These are phyloP conservation scores for Drosophila elegans DNA, from an alignment of 1,140 invertebrate genomes.

Conservation along the genomic window DNA sequence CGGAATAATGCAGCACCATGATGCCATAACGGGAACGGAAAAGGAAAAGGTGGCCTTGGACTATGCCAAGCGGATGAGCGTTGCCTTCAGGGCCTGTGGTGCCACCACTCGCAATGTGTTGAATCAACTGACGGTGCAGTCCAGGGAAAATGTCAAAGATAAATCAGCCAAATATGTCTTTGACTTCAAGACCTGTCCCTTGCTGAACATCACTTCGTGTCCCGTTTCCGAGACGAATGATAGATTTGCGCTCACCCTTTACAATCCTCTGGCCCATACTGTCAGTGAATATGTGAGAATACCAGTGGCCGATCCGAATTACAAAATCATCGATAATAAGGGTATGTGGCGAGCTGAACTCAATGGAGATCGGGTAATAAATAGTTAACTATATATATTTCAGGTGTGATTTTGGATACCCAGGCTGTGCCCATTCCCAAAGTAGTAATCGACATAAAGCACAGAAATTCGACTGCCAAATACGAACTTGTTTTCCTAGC, in stretches of 20 bases:
- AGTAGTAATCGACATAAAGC: conserved; percentile 87
- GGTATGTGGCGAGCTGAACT: conserved; percentile 57
- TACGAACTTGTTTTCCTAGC: conserved; percentile 89
- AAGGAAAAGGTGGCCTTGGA: conserved; percentile 95
- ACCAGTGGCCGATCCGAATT: conserved; percentile 88
- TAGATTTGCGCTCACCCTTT: conserved; percentile 89
- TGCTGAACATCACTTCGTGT: conserved; percentile 89
- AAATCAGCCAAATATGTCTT: conserved; percentile 21
- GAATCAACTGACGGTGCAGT: conserved; percentile 61
- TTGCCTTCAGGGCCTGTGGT: conserved; percentile 62
- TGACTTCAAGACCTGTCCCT: conserved; percentile 87
- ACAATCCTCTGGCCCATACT: conserved; percentile 92
- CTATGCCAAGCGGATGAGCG: conserved; percentile 90
- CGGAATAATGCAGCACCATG: conserved; percentile 97
- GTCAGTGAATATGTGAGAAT: conserved; percentile 89
- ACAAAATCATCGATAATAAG: conserved; percentile 87
- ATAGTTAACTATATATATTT: not conserved
- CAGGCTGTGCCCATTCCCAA: conserved; percentile 89
- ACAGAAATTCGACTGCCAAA: conserved; percentile 87
- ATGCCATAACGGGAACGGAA: conserved; percentile 95
- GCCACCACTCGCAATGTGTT: conserved; percentile 59
- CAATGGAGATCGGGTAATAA: too few relatives aligned
- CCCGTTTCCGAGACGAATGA: conserved; percentile 87
- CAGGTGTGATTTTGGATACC: conserved; percentile 54
- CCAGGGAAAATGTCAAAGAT: not conserved